Conservation (phyloP, 2,797 vertebrate species). For the Sphaeramia orbicularis region DNA sequence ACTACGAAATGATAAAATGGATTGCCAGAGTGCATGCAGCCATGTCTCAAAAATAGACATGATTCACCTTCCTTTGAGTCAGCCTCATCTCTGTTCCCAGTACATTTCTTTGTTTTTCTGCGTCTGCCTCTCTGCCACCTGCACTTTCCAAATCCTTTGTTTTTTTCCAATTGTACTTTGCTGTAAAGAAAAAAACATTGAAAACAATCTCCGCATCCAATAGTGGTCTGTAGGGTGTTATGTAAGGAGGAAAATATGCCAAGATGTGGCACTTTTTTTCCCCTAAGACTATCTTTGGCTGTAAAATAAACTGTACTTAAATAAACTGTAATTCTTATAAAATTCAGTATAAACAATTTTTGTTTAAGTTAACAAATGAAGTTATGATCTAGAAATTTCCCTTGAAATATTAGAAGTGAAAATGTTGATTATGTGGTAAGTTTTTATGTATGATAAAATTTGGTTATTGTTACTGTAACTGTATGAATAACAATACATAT, state of each 20-base stretch:
- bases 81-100: slow-evolving; percentile 17
- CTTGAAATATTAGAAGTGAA: too few relatives aligned
- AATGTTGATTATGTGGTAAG: too few relatives aligned
- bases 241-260: not conserved
- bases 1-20: slow-evolving; percentile 59
- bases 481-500: too few relatives aligned
- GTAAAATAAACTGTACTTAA: too few relatives aligned
- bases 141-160: not conserved
- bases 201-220: not conserved
- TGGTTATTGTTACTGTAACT: too few relatives aligned
- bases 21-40: slow-evolving; percentile 58
- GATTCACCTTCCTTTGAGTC: slow-evolving; percentile 62
- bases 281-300: not conserved
- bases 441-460: too few relatives aligned
- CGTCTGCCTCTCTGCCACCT: slow-evolving; percentile 6
- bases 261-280: not conserved
- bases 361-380: too few relatives aligned
- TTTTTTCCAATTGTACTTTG: slow-evolving; percentile 4
- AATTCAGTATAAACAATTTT: too few relatives aligned
- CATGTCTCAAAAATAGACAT: slow-evolving; percentile 61
- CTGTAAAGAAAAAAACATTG: not conserved
- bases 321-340: too few relatives aligned
- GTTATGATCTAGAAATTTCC: too few relatives aligned
- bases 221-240: not conserved
- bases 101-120: slow-evolving; percentile 8